A percentile compares a stretch with the other conserved stretches of the same genome.
Evolutionary conservation across 2,113 vertebrate genomes (phyloP).

Genomic region (Phasianus colchicus): DNA sequence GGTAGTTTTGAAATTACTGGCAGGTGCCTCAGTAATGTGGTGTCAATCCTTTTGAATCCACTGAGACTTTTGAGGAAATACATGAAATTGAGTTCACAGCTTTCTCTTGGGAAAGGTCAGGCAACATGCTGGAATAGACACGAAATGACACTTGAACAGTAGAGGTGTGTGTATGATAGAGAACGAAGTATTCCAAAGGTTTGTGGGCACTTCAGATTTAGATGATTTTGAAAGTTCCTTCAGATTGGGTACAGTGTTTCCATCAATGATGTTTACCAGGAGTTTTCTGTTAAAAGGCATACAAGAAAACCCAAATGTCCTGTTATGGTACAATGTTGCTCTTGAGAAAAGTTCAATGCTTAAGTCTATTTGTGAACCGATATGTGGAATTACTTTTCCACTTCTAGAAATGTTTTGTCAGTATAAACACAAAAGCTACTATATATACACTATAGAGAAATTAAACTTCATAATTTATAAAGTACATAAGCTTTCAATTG

Average conservation of each 20-base stretch:
- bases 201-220: background rate
- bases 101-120: background rate
- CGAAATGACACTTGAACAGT: background rate
- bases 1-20: background rate
- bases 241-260: background rate
- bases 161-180: accelerated
- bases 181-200: background rate
- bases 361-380: background rate
- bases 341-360: background rate
- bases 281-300: background rate
- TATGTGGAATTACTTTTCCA: background rate
- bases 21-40: background rate
- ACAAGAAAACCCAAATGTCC: background rate
- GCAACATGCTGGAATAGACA: background rate
- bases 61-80: background rate
- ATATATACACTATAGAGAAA: background rate
- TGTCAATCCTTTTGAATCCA: background rate
- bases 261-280: background rate
- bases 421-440: background rate
- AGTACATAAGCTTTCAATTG: accelerated
- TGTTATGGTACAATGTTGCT: background rate
- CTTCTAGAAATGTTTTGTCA: background rate
- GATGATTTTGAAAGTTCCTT: background rate
- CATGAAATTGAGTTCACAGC: background rate
- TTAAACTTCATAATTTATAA: background rate